Evolutionary conservation across 2,888 invertebrate genomes (phyloP).

Genomic region (Ochropleura leucogaster): DNA sequence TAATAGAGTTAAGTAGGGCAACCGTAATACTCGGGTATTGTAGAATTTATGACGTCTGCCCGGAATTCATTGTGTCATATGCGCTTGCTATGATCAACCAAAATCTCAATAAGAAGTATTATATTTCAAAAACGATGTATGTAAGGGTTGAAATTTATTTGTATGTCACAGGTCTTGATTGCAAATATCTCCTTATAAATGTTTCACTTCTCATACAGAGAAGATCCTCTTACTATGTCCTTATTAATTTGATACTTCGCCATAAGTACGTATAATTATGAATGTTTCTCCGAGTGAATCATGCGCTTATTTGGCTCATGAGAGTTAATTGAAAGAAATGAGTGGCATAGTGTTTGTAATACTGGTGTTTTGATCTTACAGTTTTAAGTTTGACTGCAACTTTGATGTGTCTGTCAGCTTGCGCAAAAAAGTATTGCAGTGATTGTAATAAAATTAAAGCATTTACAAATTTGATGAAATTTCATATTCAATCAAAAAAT

Average conservation of each 20-base stretch:
- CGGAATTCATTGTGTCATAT: slow-evolving; percentile 34
- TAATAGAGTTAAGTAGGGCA: slow-evolving; percentile 57
- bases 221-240: slow-evolving; percentile 2
- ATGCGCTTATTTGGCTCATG: slow-evolving; percentile 24
- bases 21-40: slow-evolving; percentile 47
- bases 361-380: slow-evolving; percentile 9
- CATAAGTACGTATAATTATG: background rate
- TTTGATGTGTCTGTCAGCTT: background rate
- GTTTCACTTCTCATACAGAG: too few relatives aligned
- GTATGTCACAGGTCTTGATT: slow-evolving; percentile 2
- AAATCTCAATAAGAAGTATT: background rate
- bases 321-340: slow-evolving; percentile 38
- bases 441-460: slow-evolving; percentile 2
- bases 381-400: background rate
- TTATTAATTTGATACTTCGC: slow-evolving; percentile 1
- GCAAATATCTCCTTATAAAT: background rate
- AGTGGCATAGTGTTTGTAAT: slow-evolving; percentile 11
- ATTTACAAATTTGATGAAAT: background rate
- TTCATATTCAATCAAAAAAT: slow-evolving; percentile 2
- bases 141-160: background rate
- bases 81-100: slow-evolving; percentile 21
- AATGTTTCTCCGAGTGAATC: slow-evolving; percentile 29
- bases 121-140: background rate
- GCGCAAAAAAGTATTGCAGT: background rate
- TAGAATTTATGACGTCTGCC: slow-evolving; percentile 71